phyloP scores from a whole-genome alignment of 2,888 invertebrate species.

The Galerucella nymphaeae region DNA sequence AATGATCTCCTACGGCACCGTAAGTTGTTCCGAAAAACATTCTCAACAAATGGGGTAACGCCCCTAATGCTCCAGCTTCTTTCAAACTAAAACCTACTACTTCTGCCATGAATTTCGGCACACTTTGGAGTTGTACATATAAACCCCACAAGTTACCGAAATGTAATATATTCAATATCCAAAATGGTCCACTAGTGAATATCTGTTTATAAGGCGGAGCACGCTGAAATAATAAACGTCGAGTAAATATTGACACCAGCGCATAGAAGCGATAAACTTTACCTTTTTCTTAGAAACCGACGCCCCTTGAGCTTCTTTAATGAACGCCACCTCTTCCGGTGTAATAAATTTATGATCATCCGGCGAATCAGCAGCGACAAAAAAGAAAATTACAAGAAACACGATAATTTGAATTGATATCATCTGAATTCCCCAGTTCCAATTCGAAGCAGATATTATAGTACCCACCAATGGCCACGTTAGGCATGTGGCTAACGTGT shows the following conservation, averaged over 20 bases:
- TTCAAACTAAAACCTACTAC: slow-evolving; percentile 52
- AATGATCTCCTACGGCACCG: slow-evolving; percentile 51
- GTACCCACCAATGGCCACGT: slow-evolving; percentile 77
- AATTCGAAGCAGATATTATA: slow-evolving; percentile 72
- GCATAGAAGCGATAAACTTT: background rate
- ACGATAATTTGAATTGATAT: slow-evolving; percentile 69
- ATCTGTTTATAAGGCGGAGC: slow-evolving; percentile 50
- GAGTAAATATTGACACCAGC: too few relatives aligned
- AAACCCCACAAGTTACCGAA: slow-evolving; percentile 53
- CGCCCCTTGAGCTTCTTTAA: slow-evolving; percentile 58
- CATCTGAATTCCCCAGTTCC: slow-evolving; percentile 77
- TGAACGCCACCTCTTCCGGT: slow-evolving; percentile 73
- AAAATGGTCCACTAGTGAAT: slow-evolving; percentile 48
- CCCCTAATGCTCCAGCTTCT: slow-evolving; percentile 52
- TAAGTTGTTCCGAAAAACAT: slow-evolving; percentile 50
- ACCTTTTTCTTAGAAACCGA: slow-evolving; percentile 52
- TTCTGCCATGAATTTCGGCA: slow-evolving; percentile 51
- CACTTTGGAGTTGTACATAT: slow-evolving; percentile 46
- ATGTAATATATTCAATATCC: slow-evolving; percentile 48
- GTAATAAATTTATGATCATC: slow-evolving; percentile 72
- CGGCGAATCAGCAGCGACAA: slow-evolving; percentile 74
- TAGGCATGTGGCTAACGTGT: slow-evolving; percentile 77
- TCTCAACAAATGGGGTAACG: slow-evolving; percentile 53
- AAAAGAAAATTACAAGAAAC: slow-evolving; percentile 72
- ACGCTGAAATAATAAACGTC: slow-evolving; percentile 39